phyloP scores from a whole-genome alignment of 2,113 vertebrate genomes.

The Zapornia atra region DNA sequence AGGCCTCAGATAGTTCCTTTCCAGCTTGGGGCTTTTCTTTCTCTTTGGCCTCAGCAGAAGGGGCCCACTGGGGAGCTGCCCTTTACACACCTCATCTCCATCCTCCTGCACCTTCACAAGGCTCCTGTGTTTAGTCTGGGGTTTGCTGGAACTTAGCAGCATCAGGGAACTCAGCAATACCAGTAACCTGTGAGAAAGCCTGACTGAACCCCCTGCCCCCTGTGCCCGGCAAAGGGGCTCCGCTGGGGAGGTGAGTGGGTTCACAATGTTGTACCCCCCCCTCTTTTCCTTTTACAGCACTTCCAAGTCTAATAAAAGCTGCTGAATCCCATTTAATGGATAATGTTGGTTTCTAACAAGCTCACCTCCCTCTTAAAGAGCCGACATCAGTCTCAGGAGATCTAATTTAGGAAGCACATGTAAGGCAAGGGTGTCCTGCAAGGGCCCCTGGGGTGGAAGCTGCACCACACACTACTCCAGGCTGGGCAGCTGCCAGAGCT shows the following conservation, averaged over 20 bases:
- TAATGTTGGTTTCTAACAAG: neutral
- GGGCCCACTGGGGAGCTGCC: neutral
- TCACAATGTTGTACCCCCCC: neutral
- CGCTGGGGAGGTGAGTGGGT: neutral
- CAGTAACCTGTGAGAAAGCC: neutral
- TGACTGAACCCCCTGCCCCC: neutral
- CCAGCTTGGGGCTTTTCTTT: neutral
- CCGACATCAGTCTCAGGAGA: neutral
- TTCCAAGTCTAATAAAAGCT: neutral
- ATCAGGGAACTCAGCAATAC: neutral
- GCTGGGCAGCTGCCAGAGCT: neutral
- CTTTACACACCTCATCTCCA: neutral
- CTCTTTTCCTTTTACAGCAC: neutral
- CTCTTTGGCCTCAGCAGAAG: neutral
- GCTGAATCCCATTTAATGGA: neutral
- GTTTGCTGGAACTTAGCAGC: neutral
- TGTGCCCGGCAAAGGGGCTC: neutral
- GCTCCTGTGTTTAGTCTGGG: neutral
- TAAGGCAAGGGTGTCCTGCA: neutral
- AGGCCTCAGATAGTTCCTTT: neutral
- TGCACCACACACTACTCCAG: neutral
- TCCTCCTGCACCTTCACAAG: neutral
- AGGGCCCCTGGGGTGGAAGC: neutral
- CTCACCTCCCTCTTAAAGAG: constrained; percentile 11
- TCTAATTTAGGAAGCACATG: constrained; percentile 14